A percentile compares a stretch with the other conserved stretches of the same genome.
phyloP scores from a whole-genome alignment of 1,140 invertebrate genomes.

The Nephila pilipes region DNA sequence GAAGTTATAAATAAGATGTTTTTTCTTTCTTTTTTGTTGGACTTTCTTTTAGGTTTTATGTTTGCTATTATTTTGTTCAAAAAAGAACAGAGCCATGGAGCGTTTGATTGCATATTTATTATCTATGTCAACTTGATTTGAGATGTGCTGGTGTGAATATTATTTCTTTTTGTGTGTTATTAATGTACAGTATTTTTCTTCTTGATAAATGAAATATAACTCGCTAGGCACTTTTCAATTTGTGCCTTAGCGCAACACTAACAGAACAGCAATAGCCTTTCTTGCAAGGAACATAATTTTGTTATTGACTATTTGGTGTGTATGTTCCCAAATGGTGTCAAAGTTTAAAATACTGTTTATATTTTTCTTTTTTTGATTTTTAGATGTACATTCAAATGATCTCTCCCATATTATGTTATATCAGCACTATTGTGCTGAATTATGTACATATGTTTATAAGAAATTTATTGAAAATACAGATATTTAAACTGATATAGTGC shows the following conservation, averaged over 20 bases:
- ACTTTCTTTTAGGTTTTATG: slow-evolving; percentile 23
- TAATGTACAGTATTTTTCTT: slow-evolving; percentile 55
- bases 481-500: slow-evolving; percentile 58
- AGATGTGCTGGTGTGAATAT: slow-evolving; percentile 61
- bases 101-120: slow-evolving; percentile 56
- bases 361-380: slow-evolving; percentile 23
- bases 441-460: slow-evolving; percentile 71
- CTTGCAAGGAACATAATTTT: slow-evolving; percentile 40
- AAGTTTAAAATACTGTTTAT: slow-evolving; percentile 15
- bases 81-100: slow-evolving; percentile 23
- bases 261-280: slow-evolving; percentile 68
- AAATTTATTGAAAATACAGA: slow-evolving; percentile 48
- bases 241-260: slow-evolving; percentile 56
- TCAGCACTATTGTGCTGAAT: slow-evolving; percentile 59
- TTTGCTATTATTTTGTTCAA: slow-evolving; percentile 23
- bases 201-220: slow-evolving; percentile 2
- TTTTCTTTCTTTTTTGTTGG: slow-evolving; percentile 31
- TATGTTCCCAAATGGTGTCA: slow-evolving; percentile 20
- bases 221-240: slow-evolving; percentile 49
- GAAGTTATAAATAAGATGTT: slow-evolving; percentile 1
- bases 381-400: slow-evolving; percentile 61
- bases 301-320: slow-evolving; percentile 30
- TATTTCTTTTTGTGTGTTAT: slow-evolving; percentile 61
- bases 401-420: slow-evolving; percentile 63
- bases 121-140: slow-evolving; percentile 37